Conservation (phyloP, 2,797 vertebrate species). For the Cyclopterus lumpus region DNA sequence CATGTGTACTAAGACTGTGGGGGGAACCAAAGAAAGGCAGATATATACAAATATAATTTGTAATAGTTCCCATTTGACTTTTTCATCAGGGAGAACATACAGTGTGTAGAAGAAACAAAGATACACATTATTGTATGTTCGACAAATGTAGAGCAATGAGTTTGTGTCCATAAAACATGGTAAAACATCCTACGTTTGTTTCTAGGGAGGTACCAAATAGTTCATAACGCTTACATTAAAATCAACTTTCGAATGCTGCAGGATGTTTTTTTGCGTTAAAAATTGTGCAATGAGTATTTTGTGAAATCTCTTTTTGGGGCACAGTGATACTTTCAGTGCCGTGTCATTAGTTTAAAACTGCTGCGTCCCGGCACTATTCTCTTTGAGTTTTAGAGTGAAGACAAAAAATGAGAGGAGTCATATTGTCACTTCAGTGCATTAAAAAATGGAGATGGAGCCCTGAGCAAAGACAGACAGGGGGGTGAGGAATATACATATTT, state of each 20-base stretch:
- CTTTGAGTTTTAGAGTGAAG: slow-evolving; percentile 32
- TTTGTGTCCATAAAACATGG: neutral
- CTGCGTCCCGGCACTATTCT: slow-evolving; percentile 7
- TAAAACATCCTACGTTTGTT: no score
- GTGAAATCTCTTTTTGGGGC: neutral
- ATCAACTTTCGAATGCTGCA: no score
- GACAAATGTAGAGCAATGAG: slow-evolving; percentile 21
- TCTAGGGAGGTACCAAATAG: no score
- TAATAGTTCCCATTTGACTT: slow-evolving; percentile 32
- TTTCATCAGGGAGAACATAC: slow-evolving; percentile 1
- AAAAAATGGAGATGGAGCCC: slow-evolving; percentile 48
- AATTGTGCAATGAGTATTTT: slow-evolving; percentile 1
- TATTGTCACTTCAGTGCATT: slow-evolving; percentile 61
- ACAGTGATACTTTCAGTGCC: slow-evolving; percentile 12
- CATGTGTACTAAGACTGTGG: slow-evolving; percentile 6
- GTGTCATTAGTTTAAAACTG: slow-evolving; percentile 10
- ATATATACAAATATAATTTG: slow-evolving; percentile 34
- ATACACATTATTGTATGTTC: slow-evolving; percentile 10
- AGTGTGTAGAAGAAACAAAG: slow-evolving; percentile 22
- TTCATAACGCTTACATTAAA: no score
- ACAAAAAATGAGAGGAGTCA: slow-evolving; percentile 63
- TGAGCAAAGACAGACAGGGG: slow-evolving; percentile 40
- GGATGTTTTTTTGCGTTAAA: no score
- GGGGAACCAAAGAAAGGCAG: slow-evolving; percentile 22
- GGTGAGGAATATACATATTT: slow-evolving; percentile 66